A percentile compares a stretch with the other conserved stretches of the same genome.
Evolutionary conservation across 2,797 vertebrate genomes (phyloP).

Genomic region (Silurus aristotelis): DNA sequence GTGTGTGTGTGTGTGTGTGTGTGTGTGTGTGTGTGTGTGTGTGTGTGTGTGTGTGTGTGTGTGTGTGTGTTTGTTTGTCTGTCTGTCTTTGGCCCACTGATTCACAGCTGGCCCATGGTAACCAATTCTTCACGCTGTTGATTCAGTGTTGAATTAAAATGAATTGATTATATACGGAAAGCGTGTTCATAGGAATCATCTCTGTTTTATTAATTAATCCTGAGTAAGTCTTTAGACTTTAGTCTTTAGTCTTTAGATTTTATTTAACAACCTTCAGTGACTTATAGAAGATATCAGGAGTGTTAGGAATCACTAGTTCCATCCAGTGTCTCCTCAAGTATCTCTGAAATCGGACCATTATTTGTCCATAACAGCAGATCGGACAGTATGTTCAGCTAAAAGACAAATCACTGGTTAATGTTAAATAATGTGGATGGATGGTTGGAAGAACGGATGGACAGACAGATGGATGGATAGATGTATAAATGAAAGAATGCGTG

Average conservation of each 20-base stretch:
- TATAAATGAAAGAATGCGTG: neutral
- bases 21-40: conserved; percentile 14
- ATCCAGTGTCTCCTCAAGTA: neutral
- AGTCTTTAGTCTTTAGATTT: too few relatives aligned
- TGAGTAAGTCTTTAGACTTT: neutral
- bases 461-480: neutral
- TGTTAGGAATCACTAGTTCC: neutral
- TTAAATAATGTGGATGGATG: neutral
- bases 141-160: neutral
- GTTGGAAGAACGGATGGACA: neutral
- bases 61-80: neutral
- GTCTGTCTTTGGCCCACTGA: neutral
- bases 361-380: neutral
- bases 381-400: neutral
- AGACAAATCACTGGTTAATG: neutral
- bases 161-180: neutral
- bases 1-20: conserved; percentile 23
- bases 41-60: conserved; percentile 22
- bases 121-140: conserved; percentile 15
- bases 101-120: neutral
- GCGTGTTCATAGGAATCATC: neutral
- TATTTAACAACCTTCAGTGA: neutral
- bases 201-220: neutral
- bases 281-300: neutral
- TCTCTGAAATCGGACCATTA: neutral